Conservation (phyloP, 2,113 vertebrate species). For the Antechinus flavipes region DNA sequence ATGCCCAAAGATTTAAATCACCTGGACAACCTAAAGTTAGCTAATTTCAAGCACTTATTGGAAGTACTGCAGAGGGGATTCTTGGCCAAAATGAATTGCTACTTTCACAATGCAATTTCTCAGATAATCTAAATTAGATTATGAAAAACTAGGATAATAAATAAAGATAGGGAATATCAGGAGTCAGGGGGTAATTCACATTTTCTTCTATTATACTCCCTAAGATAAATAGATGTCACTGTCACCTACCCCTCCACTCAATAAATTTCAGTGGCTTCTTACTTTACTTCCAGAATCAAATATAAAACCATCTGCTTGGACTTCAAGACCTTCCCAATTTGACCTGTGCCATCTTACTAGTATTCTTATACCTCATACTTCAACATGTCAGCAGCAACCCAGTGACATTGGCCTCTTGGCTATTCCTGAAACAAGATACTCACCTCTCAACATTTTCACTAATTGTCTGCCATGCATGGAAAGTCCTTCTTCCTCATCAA, state of each 20-base stretch:
- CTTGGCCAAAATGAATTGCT: not conserved
- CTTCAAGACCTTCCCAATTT: too few relatives aligned
- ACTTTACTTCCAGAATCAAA: too few relatives aligned
- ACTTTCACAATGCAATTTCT: not conserved
- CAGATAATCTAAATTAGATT: not conserved
- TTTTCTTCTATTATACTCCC: not conserved
- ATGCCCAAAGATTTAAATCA: not conserved
- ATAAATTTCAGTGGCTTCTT: not conserved
- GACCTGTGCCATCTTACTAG: not conserved
- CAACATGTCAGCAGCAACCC: not conserved
- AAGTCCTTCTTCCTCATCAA: not conserved
- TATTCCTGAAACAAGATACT: not conserved
- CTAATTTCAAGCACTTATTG: not conserved
- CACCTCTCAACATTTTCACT: not conserved
- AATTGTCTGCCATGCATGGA: not conserved
- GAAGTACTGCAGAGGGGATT: not conserved
- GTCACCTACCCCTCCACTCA: too few relatives aligned
- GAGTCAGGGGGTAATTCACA: not conserved
- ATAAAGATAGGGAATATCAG: not conserved
- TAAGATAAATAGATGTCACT: not conserved
- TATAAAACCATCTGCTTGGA: not conserved
- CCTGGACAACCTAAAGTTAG: not conserved
- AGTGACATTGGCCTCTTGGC: not conserved
- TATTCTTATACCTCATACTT: not conserved
- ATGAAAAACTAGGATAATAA: not conserved